Evolutionary conservation across 2,888 invertebrate genomes (phyloP), one percentile per base, ranked within the genome.

Genomic region (Drosophila merina): DNA sequence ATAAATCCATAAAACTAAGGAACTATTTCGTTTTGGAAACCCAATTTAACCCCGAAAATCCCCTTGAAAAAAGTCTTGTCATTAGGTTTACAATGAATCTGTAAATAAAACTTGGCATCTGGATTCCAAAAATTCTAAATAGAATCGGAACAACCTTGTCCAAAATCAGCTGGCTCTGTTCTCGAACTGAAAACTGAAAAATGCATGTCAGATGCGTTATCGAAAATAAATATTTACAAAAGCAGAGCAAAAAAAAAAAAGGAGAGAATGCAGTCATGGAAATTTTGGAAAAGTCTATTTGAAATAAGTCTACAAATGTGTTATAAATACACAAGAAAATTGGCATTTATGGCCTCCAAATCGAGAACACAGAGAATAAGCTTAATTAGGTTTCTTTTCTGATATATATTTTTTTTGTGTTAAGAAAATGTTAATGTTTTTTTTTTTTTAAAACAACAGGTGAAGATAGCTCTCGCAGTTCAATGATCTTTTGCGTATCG

Each of bases 401-500:
- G 33, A n/a, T 36, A n/a, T 36, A 36, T 30, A 4, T 42, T 38
- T 52, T 38, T 52, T 40, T 26, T 20, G 5, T 38, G 5, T 12
- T 38, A 5, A 28, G 28, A 28, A 28, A 38, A 42, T 7, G 3
- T 25, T 25, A 4, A 7, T 42, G n/a, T 55, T 45, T 12, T 12
- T 47, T 55, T 49, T 49, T 38, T 14, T 20, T 8, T 9, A 9
- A 36, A 44, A 10, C 25, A 57, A 52, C 48, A 68, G 51, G 66
- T 64, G 64, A 48, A 51, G 50, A 63, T 40, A 30, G 31, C 50
- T 25, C 50, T 25, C 42, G 42, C 64, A 56, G 74, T 70, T 74
- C 73, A 73, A 76, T 72, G 75, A 57, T 63, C 72, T 56, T 75
- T 14, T 64, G 26, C 49, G n/a, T 44, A 6, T 50, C 14, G 20